These are phyloP conservation scores for Nowickia ferox DNA, from an alignment of 2,888 invertebrate species.

Conservation along the genomic window DNA sequence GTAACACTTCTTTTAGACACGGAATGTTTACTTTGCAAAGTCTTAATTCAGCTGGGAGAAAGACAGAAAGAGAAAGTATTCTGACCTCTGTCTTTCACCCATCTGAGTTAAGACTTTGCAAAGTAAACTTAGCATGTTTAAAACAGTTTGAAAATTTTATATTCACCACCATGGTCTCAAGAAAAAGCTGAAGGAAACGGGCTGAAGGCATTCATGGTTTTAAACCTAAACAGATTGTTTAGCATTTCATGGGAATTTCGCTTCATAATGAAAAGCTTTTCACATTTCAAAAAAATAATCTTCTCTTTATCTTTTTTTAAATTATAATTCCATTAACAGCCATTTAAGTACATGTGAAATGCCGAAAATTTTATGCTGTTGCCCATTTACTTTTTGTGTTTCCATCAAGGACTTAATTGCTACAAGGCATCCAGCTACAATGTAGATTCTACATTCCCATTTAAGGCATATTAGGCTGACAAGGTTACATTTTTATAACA, in stretches of 20 bases:
- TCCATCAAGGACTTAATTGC: slow-evolving; percentile 27
- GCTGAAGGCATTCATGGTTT: no score
- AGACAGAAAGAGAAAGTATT: no score
- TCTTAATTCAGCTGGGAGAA: no score
- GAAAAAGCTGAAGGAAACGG: no score
- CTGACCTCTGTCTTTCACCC: no score
- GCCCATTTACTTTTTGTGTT: not conserved
- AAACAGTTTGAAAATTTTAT: no score
- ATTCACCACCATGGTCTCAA: no score
- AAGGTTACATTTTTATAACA: slow-evolving; percentile 50
- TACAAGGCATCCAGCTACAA: not conserved
- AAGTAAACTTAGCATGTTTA: no score
- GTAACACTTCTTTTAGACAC: no score
- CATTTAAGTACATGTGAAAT: slow-evolving; percentile 23
- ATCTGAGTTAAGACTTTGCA: no score
- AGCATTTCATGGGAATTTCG: not conserved
- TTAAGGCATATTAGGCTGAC: slow-evolving; percentile 17
- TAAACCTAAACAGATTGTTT: not conserved
- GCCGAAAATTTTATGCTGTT: slow-evolving; percentile 14
- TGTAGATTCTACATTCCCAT: not conserved
- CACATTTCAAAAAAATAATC: not conserved
- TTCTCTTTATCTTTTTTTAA: not conserved
- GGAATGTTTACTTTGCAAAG: no score
- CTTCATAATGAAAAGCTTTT: not conserved
- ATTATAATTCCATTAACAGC: not conserved